phyloP scores from a whole-genome alignment of 2,797 vertebrate genomes.

The Catostomus latipinnis region DNA sequence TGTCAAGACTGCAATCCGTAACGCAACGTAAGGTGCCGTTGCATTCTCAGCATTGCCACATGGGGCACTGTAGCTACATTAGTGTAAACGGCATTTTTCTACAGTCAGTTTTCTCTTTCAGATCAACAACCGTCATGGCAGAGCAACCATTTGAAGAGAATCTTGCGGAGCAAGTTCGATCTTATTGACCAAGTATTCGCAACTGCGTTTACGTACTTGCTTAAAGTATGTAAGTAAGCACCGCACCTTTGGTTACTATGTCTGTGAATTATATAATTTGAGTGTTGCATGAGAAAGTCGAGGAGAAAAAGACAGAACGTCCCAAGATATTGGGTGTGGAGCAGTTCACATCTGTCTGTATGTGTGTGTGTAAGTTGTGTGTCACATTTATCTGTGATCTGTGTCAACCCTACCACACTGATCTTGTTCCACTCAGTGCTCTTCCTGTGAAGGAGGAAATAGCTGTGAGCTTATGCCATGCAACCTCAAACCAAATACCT shows the following conservation, averaged over 20 bases:
- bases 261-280: constrained; percentile 15
- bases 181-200: too few species aligned
- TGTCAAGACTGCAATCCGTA: too few species aligned
- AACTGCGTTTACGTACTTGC: neutral
- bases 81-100: too few species aligned
- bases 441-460: constrained; percentile 32
- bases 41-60: too few species aligned
- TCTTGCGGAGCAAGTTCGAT: too few species aligned
- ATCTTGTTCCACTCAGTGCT: neutral
- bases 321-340: constrained; percentile 44
- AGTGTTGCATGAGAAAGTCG: neutral
- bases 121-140: too few species aligned
- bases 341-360: neutral
- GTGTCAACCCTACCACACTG: neutral
- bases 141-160: too few species aligned
- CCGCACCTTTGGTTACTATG: too few species aligned
- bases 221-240: neutral
- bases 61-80: too few species aligned
- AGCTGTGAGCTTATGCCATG: neutral
- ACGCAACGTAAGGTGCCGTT: too few species aligned
- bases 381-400: constrained; percentile 40
- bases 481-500: constrained; percentile 4
- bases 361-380: constrained; percentile 4
- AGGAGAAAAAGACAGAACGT: neutral
- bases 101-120: too few species aligned